Evolutionary conservation across 1,140 invertebrate genomes (phyloP).

Genomic region (Camponotus vicinus): DNA sequence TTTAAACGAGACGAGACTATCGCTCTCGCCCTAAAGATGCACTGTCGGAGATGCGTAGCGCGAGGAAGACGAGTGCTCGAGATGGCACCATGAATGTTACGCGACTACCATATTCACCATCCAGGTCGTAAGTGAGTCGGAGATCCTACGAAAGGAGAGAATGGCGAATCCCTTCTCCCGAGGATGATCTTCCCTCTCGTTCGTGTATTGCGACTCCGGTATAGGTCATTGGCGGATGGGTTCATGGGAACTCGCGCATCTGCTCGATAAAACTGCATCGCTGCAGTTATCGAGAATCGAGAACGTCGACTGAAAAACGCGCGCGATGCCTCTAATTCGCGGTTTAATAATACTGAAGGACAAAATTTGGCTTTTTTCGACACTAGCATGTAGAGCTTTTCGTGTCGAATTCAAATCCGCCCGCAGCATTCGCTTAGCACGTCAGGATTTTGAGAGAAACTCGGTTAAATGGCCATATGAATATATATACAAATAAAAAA

Average conservation of each 20-base stretch:
- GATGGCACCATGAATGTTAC: conserved; percentile 74
- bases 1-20: neutral
- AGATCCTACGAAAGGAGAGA: conserved; percentile 75
- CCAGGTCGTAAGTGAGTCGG: conserved; percentile 73
- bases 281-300: conserved; percentile 10
- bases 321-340: neutral
- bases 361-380: no score
- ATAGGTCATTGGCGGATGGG: conserved; percentile 78
- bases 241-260: conserved; percentile 67
- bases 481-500: no score
- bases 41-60: neutral
- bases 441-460: no score
- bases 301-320: neutral
- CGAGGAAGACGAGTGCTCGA: conserved; percentile 48
- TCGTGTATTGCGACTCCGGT: conserved; percentile 63
- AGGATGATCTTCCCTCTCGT: conserved; percentile 78
- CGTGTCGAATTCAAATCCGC: no score
- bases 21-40: neutral
- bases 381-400: no score
- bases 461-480: no score
- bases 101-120: conserved; percentile 75
- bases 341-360: neutral
- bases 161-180: conserved; percentile 76
- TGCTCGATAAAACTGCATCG: conserved; percentile 54
- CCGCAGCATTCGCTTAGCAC: no score